Evolutionary conservation across 2,888 invertebrate genomes (phyloP).

Genomic region (Campoplex capitator): DNA sequence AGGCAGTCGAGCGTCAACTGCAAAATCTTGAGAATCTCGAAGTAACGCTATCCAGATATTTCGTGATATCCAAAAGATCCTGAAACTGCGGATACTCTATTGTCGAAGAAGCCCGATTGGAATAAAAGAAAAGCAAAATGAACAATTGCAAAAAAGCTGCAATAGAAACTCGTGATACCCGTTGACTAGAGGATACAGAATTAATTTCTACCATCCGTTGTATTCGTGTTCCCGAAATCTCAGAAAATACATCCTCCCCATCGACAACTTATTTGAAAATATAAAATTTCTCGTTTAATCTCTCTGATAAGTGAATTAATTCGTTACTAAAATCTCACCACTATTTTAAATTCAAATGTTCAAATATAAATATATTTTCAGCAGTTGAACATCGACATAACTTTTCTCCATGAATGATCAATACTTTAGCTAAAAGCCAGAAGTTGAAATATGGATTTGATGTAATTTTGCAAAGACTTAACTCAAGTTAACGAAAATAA

Average conservation of each 20-base stretch:
- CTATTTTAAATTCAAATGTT: no score
- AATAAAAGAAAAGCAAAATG: constrained; percentile 23
- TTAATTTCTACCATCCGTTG: no score
- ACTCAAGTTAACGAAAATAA: no score
- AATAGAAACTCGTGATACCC: background rate
- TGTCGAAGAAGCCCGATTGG: constrained; percentile 51
- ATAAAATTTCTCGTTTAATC: no score
- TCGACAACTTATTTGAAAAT: no score
- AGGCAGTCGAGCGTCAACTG: constrained; percentile 46
- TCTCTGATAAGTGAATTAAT: no score
- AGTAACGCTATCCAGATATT: constrained; percentile 19
- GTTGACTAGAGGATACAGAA: background rate
- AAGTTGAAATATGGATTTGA: background rate
- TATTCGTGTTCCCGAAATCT: no score
- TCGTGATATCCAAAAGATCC: constrained; percentile 56
- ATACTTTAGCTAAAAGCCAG: background rate
- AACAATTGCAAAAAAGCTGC: background rate
- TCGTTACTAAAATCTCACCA: no score
- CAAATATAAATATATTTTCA: no score
- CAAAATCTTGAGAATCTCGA: constrained; percentile 27
- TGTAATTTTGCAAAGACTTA: background rate
- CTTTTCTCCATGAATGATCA: background rate
- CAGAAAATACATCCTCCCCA: no score
- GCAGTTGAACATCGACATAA: background rate
- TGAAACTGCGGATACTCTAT: constrained; percentile 40